Conservation (phyloP, 2,888 invertebrate genomes). For the Anthophora plumipes region DNA sequence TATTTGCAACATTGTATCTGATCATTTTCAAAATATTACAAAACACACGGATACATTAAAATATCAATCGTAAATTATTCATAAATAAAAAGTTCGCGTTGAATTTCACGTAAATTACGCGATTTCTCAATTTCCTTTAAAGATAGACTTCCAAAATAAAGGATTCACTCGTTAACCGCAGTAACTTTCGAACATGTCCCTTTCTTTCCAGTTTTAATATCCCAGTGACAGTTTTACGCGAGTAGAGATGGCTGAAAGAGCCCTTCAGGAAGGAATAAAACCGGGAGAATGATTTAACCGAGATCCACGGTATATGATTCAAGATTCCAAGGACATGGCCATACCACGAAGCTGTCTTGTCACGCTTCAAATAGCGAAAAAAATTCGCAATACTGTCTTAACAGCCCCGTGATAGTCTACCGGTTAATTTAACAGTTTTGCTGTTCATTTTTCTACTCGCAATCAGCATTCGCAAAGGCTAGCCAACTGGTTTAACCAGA, state of each 20-base stretch:
- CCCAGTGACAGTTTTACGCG: background rate
- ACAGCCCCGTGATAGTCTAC: conserved; percentile 29
- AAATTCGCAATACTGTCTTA: conserved; percentile 30
- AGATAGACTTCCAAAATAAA: too few species aligned
- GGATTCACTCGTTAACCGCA: too few species aligned
- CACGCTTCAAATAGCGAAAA: conserved; percentile 14
- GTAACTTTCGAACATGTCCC: too few species aligned
- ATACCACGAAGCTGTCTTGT: background rate
- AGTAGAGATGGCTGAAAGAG: background rate
- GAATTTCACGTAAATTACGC: too few species aligned
- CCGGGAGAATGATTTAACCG: conserved; percentile 7
- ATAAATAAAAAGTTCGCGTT: too few species aligned
- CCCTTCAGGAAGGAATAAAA: background rate
- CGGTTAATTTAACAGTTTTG: conserved; percentile 53
- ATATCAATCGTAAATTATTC: too few species aligned
- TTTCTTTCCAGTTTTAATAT: background rate
- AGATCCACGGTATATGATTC: background rate
- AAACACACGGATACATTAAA: too few species aligned
- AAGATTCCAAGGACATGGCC: conserved; percentile 19
- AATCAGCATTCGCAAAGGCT: conserved; percentile 44
- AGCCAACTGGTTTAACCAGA: conserved; percentile 68
- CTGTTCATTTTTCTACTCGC: conserved; percentile 42
- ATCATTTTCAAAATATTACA: too few species aligned
- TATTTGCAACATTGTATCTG: too few species aligned
- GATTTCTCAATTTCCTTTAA: too few species aligned